Conservation (phyloP, 2,797 vertebrate genomes). For the Epinephelus awoara region DNA sequence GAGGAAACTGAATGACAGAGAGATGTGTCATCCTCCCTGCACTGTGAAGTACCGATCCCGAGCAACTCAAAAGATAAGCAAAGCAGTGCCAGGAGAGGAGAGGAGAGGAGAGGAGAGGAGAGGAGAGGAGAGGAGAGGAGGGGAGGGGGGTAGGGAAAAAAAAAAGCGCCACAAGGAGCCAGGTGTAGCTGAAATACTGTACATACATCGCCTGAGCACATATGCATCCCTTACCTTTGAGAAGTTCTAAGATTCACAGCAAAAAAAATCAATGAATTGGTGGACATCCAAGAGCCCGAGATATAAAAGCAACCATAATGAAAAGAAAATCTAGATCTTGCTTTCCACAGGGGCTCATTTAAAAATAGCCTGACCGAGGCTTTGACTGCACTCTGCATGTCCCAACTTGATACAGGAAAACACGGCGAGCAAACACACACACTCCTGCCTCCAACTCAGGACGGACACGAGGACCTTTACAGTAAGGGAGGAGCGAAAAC, state of each 20-base stretch:
- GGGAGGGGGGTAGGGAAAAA: too few relatives aligned
- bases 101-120: too few relatives aligned
- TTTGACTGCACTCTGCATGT: constrained; percentile 80
- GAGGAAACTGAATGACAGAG: constrained; percentile 60
- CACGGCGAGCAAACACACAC: constrained; percentile 61
- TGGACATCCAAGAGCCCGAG: constrained; percentile 75
- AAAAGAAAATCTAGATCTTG: constrained; percentile 79
- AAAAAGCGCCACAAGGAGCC: constrained; percentile 27
- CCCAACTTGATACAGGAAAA: constrained; percentile 79
- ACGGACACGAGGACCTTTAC: constrained; percentile 72
- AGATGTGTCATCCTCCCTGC: constrained; percentile 65
- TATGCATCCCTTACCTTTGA: constrained; percentile 82
- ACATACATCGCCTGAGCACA: constrained; percentile 48
- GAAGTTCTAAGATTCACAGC: constrained; percentile 80
- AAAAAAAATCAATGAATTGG: constrained; percentile 72
- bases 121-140: too few relatives aligned
- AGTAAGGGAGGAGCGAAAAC: constrained; percentile 73
- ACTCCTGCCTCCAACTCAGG: constrained; percentile 64
- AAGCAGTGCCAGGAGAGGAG: constrained; percentile 26
- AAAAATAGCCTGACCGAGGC: constrained; percentile 82
- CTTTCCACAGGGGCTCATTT: constrained; percentile 80
- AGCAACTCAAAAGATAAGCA: constrained; percentile 50
- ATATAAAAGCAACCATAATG: constrained; percentile 72
- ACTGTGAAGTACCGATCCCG: constrained; percentile 38
- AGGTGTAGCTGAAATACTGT: constrained; percentile 53